Evolutionary conservation across 2,797 vertebrate genomes (phyloP).

Genomic region (Scleropages formosus): DNA sequence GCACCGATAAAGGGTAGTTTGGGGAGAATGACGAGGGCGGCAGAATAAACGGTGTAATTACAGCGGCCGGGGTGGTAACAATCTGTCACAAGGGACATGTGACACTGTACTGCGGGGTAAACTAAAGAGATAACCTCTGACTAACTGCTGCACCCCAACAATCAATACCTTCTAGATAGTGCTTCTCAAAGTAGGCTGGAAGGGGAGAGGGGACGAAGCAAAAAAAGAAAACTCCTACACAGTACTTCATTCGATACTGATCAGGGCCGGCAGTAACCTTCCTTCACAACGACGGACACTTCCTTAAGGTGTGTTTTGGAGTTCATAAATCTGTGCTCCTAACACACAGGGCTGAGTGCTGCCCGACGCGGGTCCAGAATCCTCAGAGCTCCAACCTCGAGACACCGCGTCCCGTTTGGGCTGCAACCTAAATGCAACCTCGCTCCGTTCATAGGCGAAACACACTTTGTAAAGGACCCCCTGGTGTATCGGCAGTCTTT

Average conservation of each 20-base stretch:
- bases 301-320: constrained; percentile 82
- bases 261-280: constrained; percentile 88
- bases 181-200: constrained; percentile 74
- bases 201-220: constrained; percentile 23
- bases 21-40: constrained; percentile 91
- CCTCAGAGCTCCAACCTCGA: too few species aligned
- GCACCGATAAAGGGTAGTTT: constrained; percentile 92
- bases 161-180: constrained; percentile 94
- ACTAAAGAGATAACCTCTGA: constrained; percentile 99
- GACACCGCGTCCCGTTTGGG: too few species aligned
- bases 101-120: constrained; percentile 90
- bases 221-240: constrained; percentile 89
- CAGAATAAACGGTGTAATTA: constrained; percentile 99
- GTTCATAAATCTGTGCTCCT: constrained; percentile 80
- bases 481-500: neutral
- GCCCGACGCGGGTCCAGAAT: too few species aligned
- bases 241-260: constrained; percentile 90
- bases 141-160: constrained; percentile 88
- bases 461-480: neutral
- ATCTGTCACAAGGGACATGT: constrained; percentile 91
- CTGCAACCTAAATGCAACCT: too few species aligned
- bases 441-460: too few species aligned
- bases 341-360: constrained; percentile 43
- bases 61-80: constrained; percentile 90
- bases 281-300: constrained; percentile 77